phyloP scores from a whole-genome alignment of 1,140 invertebrate genomes.

The Pseudomyrmex flavicornis region DNA sequence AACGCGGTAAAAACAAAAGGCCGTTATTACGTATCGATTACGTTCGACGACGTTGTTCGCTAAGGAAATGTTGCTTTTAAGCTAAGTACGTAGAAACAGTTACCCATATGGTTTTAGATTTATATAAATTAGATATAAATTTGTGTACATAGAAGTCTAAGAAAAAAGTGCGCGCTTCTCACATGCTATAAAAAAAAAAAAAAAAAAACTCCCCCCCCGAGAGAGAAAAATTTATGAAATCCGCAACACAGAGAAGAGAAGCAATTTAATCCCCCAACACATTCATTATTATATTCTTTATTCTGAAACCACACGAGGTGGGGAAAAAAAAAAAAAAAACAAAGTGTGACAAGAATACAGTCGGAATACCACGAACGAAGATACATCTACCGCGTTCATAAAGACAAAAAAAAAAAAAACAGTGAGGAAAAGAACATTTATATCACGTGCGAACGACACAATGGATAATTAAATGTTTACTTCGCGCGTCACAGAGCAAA shows the following conservation, averaged over 20 bases:
- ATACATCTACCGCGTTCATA: background rate
- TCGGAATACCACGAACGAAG: background rate
- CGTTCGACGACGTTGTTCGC: background rate
- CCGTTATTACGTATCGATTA: background rate
- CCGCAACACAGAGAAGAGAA: no score
- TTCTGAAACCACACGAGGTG: no score
- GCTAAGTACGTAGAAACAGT: background rate
- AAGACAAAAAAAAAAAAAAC: background rate
- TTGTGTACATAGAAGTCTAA: no score
- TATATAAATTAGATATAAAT: background rate
- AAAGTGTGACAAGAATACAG: background rate
- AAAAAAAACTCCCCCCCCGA: no score
- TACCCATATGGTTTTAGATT: background rate
- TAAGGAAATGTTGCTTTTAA: slow-evolving; percentile 18
- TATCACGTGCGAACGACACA: slow-evolving; percentile 9
- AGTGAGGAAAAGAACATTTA: background rate
- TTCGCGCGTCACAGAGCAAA: slow-evolving; percentile 10
- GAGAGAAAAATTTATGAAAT: no score
- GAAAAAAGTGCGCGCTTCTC: no score
- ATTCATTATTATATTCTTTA: no score
- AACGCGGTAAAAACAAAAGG: background rate
- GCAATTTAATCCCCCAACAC: no score
- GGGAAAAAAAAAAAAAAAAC: no score
- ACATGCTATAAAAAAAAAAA: no score
- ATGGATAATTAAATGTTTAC: slow-evolving; percentile 52